These are phyloP conservation scores for Eutrigla gurnardus DNA, from an alignment of 2,797 vertebrate genomes.

Conservation along the genomic window DNA sequence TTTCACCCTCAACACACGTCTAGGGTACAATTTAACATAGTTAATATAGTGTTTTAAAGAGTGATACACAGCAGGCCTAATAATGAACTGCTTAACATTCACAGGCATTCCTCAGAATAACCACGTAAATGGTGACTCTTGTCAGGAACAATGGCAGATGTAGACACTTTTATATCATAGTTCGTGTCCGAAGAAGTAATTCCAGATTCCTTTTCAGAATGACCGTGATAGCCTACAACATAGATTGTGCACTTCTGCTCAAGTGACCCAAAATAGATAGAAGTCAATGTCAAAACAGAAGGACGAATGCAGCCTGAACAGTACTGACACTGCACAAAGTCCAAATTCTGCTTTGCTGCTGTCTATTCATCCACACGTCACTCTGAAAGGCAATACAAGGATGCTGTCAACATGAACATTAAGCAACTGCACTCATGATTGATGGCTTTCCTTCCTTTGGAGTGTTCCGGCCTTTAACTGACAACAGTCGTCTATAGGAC, in stretches of 20 bases:
- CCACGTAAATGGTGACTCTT: too few species aligned
- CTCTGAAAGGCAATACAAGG: constrained; percentile 22
- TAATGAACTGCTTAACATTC: too few species aligned
- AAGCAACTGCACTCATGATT: constrained; percentile 22
- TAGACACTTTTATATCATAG: too few species aligned
- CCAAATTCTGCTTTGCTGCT: constrained; percentile 17
- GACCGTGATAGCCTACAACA: neutral
- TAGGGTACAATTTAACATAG: neutral
- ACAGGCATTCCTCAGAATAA: too few species aligned
- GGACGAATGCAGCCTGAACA: constrained; percentile 32
- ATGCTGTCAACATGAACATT: constrained; percentile 36
- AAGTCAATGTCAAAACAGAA: constrained; percentile 7
- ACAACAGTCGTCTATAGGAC: constrained; percentile 5
- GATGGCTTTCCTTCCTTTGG: constrained; percentile 9
- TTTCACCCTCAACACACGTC: too few species aligned
- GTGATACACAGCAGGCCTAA: too few species aligned
- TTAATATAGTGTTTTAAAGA: too few species aligned
- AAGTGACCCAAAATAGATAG: constrained; percentile 23
- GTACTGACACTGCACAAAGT: constrained; percentile 9
- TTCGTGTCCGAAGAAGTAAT: neutral
- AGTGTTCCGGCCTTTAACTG: constrained; percentile 1
- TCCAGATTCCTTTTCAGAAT: constrained; percentile 21
- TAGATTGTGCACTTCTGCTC: constrained; percentile 18
- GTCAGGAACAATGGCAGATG: too few species aligned
- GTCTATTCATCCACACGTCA: constrained; percentile 35